phyloP scores from a whole-genome alignment of 2,113 vertebrate species.

The Junco hyemalis region DNA sequence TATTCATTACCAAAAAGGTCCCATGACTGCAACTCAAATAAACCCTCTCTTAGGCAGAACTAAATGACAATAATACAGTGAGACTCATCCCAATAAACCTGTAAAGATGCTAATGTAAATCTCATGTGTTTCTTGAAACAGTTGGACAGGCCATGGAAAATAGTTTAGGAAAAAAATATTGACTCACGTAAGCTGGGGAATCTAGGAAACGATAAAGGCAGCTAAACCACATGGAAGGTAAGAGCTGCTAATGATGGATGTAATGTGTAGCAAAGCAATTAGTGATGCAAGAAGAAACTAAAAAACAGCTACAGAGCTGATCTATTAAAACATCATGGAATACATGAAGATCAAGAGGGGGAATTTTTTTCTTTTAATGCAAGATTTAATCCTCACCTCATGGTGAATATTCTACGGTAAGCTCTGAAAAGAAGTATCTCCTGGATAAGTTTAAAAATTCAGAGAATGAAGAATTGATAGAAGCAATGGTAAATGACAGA shows the following conservation, averaged over 20 bases:
- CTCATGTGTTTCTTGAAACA: not conserved
- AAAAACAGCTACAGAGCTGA: not conserved
- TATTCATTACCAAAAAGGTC: not conserved
- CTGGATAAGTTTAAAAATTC: not conserved
- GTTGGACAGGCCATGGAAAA: not conserved
- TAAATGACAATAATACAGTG: not conserved
- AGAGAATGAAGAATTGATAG: not conserved
- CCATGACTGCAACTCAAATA: not conserved
- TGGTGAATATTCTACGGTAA: not conserved
- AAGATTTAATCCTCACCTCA: not conserved
- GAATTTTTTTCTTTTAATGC: not conserved
- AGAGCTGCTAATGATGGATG: rapidly evolving
- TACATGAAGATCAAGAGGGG: not conserved
- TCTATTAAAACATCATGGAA: not conserved
- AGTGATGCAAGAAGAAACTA: not conserved
- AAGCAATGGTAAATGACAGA: not conserved
- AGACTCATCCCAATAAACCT: not conserved
- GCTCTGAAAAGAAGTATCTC: not conserved
- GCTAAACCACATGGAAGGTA: not conserved
- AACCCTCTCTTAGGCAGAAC: not conserved
- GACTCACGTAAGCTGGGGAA: not conserved
- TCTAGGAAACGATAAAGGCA: not conserved
- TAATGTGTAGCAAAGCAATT: not conserved
- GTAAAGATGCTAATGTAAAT: not conserved
- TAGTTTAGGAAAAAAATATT: not conserved